Evolutionary conservation across 2,113 vertebrate species (phyloP).

Genomic region (Saguinus imperator): DNA sequence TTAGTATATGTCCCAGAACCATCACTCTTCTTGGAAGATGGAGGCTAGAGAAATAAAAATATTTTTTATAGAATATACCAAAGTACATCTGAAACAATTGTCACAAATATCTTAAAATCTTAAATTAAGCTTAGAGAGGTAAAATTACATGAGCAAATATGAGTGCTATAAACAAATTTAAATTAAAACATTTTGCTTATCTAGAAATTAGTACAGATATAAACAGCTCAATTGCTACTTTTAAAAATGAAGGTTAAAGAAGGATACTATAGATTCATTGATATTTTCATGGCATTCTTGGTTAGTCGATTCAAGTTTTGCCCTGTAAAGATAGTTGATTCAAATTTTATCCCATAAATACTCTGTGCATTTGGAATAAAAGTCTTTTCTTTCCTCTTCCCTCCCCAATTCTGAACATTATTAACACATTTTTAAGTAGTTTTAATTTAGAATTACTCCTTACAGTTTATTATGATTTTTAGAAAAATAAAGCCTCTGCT

Average conservation of each 20-base stretch:
- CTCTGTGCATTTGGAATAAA: slow-evolving; percentile 30
- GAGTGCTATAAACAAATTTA: slow-evolving; percentile 58
- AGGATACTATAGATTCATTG: slow-evolving; percentile 31
- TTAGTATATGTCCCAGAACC: slow-evolving; percentile 91
- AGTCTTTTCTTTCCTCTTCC: not conserved
- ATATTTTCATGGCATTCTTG: slow-evolving; percentile 63
- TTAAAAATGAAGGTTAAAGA: slow-evolving; percentile 65
- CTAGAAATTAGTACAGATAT: slow-evolving; percentile 68
- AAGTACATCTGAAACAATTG: not conserved
- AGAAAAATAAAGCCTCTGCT: slow-evolving; percentile 27
- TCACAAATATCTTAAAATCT: not conserved
- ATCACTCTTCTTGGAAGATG: slow-evolving; percentile 97
- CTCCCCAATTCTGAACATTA: slow-evolving; percentile 37
- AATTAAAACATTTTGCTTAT: slow-evolving; percentile 59
- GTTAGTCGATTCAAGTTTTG: not conserved
- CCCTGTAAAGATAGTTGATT: not conserved
- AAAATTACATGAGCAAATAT: not conserved
- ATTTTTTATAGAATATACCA: slow-evolving; percentile 59
- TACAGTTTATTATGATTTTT: slow-evolving; percentile 47
- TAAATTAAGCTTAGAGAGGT: slow-evolving; percentile 3
- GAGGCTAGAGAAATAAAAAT: slow-evolving; percentile 80
- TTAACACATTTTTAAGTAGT: not conserved
- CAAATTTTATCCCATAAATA: slow-evolving; percentile 39
- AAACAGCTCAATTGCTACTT: slow-evolving; percentile 58
- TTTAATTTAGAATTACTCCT: slow-evolving; percentile 56